Evolutionary conservation across 2,888 invertebrate genomes (phyloP), one percentile per base, ranked within the genome.

Genomic region (Hemaris fuciformis): DNA sequence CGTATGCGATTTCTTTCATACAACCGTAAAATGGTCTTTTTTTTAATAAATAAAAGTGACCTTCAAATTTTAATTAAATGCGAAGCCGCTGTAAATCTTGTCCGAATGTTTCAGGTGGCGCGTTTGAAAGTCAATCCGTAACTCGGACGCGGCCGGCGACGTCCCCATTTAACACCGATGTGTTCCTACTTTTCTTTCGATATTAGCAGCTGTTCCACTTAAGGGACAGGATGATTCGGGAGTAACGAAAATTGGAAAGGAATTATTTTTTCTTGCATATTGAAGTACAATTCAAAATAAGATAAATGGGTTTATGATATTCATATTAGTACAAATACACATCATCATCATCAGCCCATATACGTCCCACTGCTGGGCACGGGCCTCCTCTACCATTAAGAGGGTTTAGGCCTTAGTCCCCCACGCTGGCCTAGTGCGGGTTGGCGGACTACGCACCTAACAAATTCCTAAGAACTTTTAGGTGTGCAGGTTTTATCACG

Each of bases 111-210:
- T 20, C 66, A 73, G 71, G 74, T 75, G 66, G 62, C 60, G 27
- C 25, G 23, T 43, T 42, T 20, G 66, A n/a, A 38, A 74, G 73
- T 74, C 72, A 75, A 70, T 74, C 72, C n/a, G n/a, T n/a, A n/a
- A 69, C 68, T 69, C 71, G 64, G 64, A 62, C 61, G 61, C 67
- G 69, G 73, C 79, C 71, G 73, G 72, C 63, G n/a, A n/a, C n/a
- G n/a, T n/a, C 60, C 63, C 72, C 80, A 76, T 85, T 85, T 80
- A 79, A 77, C 76, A 77, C 72, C 74, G 69, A 75, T 75, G 74
- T 77, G 76, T 74, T 71, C 71, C 66, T n/a, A 60, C 72, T 66
- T 82, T 81, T 84, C 80, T 83, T 85, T 80, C 76, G 73, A 79
- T 81, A 80, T 75, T 74, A 75, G 74, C 80, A 76, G 72, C 74